Base-by-base conservation (phyloP, 1,140 invertebrate genomes). In the Microplitis demolitor region DNA sequence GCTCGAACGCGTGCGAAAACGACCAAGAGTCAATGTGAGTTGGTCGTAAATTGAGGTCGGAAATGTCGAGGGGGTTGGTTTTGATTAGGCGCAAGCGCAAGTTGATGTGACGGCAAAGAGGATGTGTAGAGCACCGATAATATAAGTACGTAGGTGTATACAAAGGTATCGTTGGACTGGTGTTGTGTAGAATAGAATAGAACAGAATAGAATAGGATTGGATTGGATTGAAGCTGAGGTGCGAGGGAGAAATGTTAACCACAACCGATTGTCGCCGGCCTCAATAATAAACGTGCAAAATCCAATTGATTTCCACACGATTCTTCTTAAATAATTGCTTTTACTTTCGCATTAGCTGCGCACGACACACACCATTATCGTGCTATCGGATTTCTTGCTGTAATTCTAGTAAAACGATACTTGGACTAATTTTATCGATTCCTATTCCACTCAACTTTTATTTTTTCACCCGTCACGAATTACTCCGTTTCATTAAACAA, bases 31-130 rank as follows among this genome's bases (percentile, higher is more conserved):
- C 35, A 37, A 39, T 11, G 34, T 13, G 34, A 63, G 61, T 34
- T 50, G 31, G 56, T 71, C 61, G 69, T 71, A 71, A 71, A 71
- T 71, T 71, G 69, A 71, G 69, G 61, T 71, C 69, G 69, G 53
- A 64, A 58, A 35, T 71, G 51, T 64, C 53, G 34, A 71, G 45
- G 33, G 61, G 33, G 33, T 71, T 66, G 69, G 64, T 69, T 34
- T 71, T 71, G 34, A 63, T 61, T 37, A 51, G 53, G 60, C 69
- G 69, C 69, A 71, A 63, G 69, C 69, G 58, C 60, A 45, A 63
- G 16, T 33, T 34, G 14, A 45, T 45, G 39, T 45, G 6, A 45
- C 39, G 39, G 2, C 24, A 1, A 24, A 24, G 24, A 9, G 39
- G 39, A 45, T 45, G 39, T 45, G 39, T 45, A 11, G 39, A 45